A percentile compares a stretch with the other conserved stretches of the same genome.
Conservation (phyloP, 2,113 vertebrate species). For the Sceloporus undulatus region DNA sequence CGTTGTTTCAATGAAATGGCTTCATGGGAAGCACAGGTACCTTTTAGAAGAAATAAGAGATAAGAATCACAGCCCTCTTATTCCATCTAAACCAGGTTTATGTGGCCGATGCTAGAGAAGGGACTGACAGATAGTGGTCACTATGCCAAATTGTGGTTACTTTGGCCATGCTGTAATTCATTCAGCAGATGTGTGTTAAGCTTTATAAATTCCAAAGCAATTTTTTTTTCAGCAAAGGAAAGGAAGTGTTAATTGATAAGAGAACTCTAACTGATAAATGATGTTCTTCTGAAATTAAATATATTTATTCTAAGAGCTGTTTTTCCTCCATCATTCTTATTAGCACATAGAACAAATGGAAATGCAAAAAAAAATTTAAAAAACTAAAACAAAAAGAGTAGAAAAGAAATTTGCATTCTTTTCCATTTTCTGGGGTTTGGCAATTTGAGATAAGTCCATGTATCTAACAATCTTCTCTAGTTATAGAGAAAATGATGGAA, state of each 20-base stretch:
- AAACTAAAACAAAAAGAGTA: neutral
- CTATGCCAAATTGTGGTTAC: neutral
- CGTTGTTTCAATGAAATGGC: neutral
- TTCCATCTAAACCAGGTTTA: constrained; percentile 17
- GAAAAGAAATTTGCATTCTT: neutral
- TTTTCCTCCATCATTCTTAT: neutral
- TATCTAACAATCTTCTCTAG: constrained; percentile 7
- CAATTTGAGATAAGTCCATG: constrained; percentile 5
- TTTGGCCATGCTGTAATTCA: neutral
- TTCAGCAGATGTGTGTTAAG: neutral
- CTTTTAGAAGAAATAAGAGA: constrained; percentile 40
- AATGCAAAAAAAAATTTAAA: neutral
- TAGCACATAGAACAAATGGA: constrained; percentile 8
- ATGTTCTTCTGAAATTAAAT: constrained; percentile 20
- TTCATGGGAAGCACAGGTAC: constrained; percentile 10
- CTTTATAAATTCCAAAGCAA: constrained; percentile 23
- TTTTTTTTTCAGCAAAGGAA: neutral
- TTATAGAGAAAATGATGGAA: neutral
- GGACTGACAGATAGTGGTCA: neutral
- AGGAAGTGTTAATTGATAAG: neutral
- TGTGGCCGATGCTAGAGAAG: neutral
- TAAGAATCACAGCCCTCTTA: neutral
- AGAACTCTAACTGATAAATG: constrained; percentile 3
- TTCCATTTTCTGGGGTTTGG: constrained; percentile 6
- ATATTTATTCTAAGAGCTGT: neutral